Base-by-base conservation (phyloP, 2,888 invertebrate genomes). In the Phania funesta region DNA sequence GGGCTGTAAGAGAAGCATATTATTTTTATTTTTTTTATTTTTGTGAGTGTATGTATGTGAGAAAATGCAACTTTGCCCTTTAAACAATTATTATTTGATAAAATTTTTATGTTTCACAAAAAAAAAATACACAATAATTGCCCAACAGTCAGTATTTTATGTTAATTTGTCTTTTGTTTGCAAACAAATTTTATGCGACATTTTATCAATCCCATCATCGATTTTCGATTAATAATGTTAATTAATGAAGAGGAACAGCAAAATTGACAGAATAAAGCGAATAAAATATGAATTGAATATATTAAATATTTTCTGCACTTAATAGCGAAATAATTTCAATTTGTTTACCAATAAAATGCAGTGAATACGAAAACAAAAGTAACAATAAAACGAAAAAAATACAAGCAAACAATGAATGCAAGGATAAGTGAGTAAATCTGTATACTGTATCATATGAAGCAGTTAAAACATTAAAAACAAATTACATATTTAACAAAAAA, bases 251-350 rank as follows among this genome's bases (percentile, higher is more conserved):
- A 56, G 32, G 44, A 24, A 22, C 16, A 46, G 9, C 13, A 5
- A 46, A 48, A 24, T 41, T 16, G 32, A 50, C 29, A 67, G 22
- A 38, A 20, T 18, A 58, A 67, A 7, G 32, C 35, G n/a, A n/a
- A 46, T 44, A 50, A 50, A 50, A 24, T 41, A 67, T 48, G 20
- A 5, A 44, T 18, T 48, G 38, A 35, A 48, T 38, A 11, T 41
- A 67, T 65, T 26, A 38, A 56, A 50, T 26, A 60, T 41, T 60
- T 44, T 22, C 26, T 32, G 41, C 71, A 50, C 32, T 60, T 73
- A 73, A 67, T 79, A 60, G 50, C 60, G 1, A 67, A 73, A 67
- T 73, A 13, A 78, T 60, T 46, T 13, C 4, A 16, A n/a, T 5
- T 11, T 4, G 26, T 41, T 16, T 11, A 7, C 18, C 0, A 46